Percentiles rank a stretch among this genome's conserved stretches.
Conservation (phyloP, 23 tunicate genomes). For the Styela clava region DNA sequence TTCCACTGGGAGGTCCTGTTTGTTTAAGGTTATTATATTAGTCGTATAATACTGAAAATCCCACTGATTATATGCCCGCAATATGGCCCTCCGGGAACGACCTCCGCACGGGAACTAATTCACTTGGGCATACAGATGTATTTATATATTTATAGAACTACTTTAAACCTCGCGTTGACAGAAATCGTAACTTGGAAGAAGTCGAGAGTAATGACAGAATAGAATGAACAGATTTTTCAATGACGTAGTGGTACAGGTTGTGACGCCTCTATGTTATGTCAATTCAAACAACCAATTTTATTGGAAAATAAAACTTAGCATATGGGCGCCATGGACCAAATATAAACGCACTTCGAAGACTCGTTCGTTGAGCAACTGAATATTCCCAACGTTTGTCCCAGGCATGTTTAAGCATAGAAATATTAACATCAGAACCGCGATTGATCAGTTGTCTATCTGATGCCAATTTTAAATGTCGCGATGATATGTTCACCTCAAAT, state of each 20-base stretch:
- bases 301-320: too few species aligned
- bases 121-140: background rate
- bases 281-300: too few species aligned
- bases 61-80: background rate
- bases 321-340: too few species aligned
- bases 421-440: too few species aligned
- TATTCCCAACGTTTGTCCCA: too few species aligned
- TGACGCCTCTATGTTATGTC: background rate
- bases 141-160: background rate
- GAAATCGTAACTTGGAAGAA: background rate
- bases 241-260: background rate
- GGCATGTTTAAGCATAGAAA: too few species aligned
- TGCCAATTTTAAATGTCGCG: too few species aligned
- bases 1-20: background rate
- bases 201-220: background rate
- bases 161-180: background rate
- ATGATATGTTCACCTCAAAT: too few species aligned
- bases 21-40: background rate
- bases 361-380: too few species aligned
- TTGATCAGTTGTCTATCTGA: too few species aligned
- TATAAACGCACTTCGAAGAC: too few species aligned
- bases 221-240: background rate
- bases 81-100: background rate
- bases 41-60: background rate
- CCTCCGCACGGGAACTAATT: background rate